Evolutionary conservation across 1,140 invertebrate species (phyloP).

Genomic region (Acromyrmex echinatior): DNA sequence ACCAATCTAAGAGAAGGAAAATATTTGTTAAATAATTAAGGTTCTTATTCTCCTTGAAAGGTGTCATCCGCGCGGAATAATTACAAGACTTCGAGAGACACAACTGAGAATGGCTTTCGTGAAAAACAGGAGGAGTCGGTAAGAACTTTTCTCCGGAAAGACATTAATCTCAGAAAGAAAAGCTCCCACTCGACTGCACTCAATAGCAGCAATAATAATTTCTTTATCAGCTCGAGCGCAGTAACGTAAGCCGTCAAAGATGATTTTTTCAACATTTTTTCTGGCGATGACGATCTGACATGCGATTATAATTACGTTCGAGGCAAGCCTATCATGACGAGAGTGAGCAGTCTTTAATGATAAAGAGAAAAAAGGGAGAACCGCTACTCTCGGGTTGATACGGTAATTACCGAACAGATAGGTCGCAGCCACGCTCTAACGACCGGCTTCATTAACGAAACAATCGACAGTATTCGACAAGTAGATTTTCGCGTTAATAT

Average conservation of each 20-base stretch:
- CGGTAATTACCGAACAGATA: conserved; percentile 66
- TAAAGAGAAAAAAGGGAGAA: conserved; percentile 5
- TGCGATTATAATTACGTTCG: conserved; percentile 35
- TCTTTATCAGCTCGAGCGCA: conserved; percentile 43
- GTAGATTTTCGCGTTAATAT: conserved; percentile 68
- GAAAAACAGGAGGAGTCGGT: conserved; percentile 33
- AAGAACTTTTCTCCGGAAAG: conserved; percentile 42
- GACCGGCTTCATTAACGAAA: conserved; percentile 68
- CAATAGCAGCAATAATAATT: conserved; percentile 53
- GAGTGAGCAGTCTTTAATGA: conserved; percentile 9
- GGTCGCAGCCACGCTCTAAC: conserved; percentile 59
- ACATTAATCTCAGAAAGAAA: conserved; percentile 52
- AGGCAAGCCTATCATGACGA: conserved; percentile 55
- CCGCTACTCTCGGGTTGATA: conserved; percentile 57
- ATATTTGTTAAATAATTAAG: conserved; percentile 44
- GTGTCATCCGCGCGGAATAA: conserved; percentile 37
- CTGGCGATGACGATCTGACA: conserved; percentile 4
- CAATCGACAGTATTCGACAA: conserved; percentile 68
- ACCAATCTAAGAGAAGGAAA: not conserved
- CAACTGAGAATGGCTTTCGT: conserved; percentile 27
- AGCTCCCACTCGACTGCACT: conserved; percentile 14
- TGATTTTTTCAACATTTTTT: conserved; percentile 35
- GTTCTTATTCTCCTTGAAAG: not conserved
- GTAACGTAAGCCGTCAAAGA: not conserved
- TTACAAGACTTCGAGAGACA: conserved; percentile 45